Base-by-base conservation (phyloP, 2,888 invertebrate genomes). In the Tortricodes alternella region DNA sequence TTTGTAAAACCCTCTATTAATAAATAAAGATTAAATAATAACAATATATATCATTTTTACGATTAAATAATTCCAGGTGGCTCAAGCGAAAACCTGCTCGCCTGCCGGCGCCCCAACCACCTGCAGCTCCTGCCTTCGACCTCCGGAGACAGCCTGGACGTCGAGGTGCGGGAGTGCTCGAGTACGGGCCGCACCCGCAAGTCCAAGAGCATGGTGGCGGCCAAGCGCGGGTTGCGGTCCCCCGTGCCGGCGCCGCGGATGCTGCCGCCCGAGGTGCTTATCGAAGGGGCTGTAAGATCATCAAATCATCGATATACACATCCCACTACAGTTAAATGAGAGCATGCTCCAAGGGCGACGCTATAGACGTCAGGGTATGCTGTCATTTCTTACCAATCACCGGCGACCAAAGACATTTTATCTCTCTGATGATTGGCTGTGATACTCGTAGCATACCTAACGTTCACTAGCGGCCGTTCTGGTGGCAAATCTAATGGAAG, bases 81-180 rank as follows among this genome's bases (percentile, higher is more conserved):
- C 11, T 90, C 90, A 1, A 82, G 86, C 6, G 89, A 90, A 65
- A 89, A 89, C 65, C 76, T 89, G 1, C 71, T 82, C 2, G 67
- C 70, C 3, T 67, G 73, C 35, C 64, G 85, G 11, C 70, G 89
- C 21, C 88, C 89, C 1, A 82, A 67, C 59, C 77, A 85, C 60
- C 73, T 88, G 7, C 82, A 81, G 55, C 73, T 89, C 0, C 86
- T 86, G 1, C 76, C 87, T 0, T 88, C 88, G 0, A 89, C 89
- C 0, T 89, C 89, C 0, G 89, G 89, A 4, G 89, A 89, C 73
- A 89, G 88, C 60, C 72, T 89, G 35, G 89, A 90, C 52, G 78
- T 89, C 46, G 89, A 89, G 67, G 74, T 89, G 27, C 64, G 90
- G 1, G 62, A 73, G 24, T 74, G 79, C 51, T 68, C 71, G 0